These are phyloP conservation scores for Anolis sagrei DNA, from an alignment of 2,113 vertebrate species.

Conservation along the genomic window DNA sequence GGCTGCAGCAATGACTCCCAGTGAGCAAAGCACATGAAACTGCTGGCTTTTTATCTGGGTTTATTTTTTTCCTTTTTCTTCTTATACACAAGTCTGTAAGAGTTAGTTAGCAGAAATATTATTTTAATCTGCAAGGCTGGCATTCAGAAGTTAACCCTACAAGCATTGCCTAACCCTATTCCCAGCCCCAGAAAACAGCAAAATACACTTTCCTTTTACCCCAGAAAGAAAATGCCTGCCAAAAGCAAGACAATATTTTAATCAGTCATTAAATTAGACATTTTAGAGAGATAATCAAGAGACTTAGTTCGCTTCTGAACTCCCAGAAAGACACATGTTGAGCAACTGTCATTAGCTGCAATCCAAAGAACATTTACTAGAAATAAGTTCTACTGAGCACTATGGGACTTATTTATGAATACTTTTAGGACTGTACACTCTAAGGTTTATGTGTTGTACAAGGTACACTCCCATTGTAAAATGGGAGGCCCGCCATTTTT, in stretches of 20 bases:
- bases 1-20: not conserved
- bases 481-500: too few species aligned
- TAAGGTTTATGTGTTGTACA: too few species aligned
- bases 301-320: not conserved
- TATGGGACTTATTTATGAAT: too few species aligned
- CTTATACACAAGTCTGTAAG: too few species aligned
- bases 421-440: too few species aligned
- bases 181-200: not conserved
- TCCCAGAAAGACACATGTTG: not conserved
- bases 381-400: too few species aligned
- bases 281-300: not conserved
- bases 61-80: not conserved
- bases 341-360: not conserved
- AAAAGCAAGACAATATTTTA: not conserved
- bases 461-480: too few species aligned
- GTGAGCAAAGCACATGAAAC: not conserved
- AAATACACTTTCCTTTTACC: slow-evolving; percentile 1
- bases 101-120: too few species aligned
- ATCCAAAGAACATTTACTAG: not conserved
- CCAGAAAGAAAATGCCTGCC: not conserved
- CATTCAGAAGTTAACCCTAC: not conserved
- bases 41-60: not conserved
- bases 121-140: not conserved
- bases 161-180: not conserved
- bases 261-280: not conserved